phyloP scores from a whole-genome alignment of 2,797 vertebrate genomes.

The Rhinichthys osculus region DNA sequence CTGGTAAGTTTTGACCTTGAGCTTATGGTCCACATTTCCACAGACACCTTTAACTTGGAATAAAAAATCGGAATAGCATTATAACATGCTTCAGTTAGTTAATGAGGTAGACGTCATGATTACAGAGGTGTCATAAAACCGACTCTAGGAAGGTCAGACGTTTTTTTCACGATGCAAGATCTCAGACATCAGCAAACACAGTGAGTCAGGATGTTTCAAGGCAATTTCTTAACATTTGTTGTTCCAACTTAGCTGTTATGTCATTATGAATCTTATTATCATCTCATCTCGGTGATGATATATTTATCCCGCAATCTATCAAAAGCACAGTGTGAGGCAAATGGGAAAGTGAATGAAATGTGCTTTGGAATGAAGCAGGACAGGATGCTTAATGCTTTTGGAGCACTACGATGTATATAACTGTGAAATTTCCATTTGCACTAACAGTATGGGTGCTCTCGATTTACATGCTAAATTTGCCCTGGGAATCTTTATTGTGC shows the following conservation, averaged over 20 bases:
- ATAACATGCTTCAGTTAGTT: conserved; percentile 51
- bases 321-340: conserved; percentile 63
- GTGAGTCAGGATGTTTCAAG: neutral
- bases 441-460: conserved; percentile 49
- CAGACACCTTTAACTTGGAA: conserved; percentile 35
- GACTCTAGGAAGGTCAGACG: conserved; percentile 10
- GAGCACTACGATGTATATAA: conserved; percentile 45
- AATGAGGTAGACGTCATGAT: conserved; percentile 30
- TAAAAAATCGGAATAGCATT: conserved; percentile 25
- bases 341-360: conserved; percentile 62
- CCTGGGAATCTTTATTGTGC: neutral
- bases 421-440: conserved; percentile 60
- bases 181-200: neutral
- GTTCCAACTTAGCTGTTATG: conserved; percentile 11
- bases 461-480: conserved; percentile 50
- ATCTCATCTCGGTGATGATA: conserved; percentile 19
- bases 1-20: conserved; percentile 53
- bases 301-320: conserved; percentile 54
- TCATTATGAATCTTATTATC: conserved; percentile 48
- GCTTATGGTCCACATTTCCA: conserved; percentile 13
- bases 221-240: conserved; percentile 24
- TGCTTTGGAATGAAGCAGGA: conserved; percentile 21
- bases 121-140: conserved; percentile 30
- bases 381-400: conserved; percentile 5
- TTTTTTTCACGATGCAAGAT: neutral